Conservation (phyloP, 1,140 invertebrate genomes). For the Formica selysi region DNA sequence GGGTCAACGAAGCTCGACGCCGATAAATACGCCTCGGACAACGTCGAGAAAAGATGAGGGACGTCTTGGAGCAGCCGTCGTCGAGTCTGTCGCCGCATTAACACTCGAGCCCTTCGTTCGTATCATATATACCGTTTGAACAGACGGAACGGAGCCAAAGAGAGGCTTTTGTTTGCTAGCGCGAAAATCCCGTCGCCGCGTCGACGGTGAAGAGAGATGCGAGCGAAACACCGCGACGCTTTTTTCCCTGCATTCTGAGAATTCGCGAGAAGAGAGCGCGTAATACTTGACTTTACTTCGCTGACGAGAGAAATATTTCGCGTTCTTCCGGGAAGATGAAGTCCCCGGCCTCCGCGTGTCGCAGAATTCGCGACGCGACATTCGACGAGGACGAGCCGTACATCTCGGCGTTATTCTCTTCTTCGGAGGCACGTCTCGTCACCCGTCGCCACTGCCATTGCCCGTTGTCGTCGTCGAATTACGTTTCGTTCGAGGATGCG, state of each 20-base stretch:
- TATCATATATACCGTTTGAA: constrained; percentile 2
- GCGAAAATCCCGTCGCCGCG: background rate
- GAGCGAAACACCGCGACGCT: constrained; percentile 3
- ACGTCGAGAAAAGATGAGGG: background rate
- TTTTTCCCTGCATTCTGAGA: background rate
- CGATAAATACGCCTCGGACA: constrained; percentile 16
- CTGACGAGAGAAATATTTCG: background rate
- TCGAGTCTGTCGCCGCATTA: constrained; percentile 34
- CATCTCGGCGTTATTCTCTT: background rate
- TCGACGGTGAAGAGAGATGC: constrained; percentile 21
- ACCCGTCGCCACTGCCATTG: constrained; percentile 44
- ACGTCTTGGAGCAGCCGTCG: constrained; percentile 17
- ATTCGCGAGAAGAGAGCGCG: constrained; percentile 3
- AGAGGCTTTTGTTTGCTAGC: background rate
- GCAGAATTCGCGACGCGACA: constrained; percentile 29
- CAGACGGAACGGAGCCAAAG: background rate
- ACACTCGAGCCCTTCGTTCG: constrained; percentile 22
- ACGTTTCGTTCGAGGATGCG: background rate
- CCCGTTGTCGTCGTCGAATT: background rate
- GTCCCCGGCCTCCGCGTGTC: constrained; percentile 33
- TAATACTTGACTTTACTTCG: too few species aligned
- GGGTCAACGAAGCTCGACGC: constrained; percentile 23
- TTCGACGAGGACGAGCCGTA: constrained; percentile 24
- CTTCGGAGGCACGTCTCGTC: constrained; percentile 8
- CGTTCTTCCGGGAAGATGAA: constrained; percentile 45